These are phyloP conservation scores for Columba livia DNA, from an alignment of 2,113 vertebrate genomes.

Conservation along the genomic window DNA sequence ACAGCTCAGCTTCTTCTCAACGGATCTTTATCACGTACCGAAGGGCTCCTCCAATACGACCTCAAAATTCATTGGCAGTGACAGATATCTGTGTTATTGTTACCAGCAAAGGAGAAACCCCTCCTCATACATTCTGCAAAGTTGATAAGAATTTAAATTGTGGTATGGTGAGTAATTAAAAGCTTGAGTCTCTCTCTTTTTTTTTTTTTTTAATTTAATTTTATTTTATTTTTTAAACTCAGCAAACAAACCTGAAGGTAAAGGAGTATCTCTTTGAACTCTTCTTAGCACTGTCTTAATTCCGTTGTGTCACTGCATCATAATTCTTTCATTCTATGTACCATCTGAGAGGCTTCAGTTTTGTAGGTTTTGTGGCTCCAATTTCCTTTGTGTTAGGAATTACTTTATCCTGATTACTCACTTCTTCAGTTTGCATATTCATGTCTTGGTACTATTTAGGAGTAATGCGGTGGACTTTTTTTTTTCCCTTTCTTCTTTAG, in stretches of 20 bases:
- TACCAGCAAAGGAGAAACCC: slow-evolving; percentile 93
- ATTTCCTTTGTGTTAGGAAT: not conserved
- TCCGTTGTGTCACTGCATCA: not conserved
- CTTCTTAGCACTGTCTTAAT: not conserved
- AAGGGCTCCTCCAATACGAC: slow-evolving; percentile 81
- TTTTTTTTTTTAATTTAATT: not conserved
- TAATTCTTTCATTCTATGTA: not conserved
- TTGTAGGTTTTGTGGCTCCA: not conserved
- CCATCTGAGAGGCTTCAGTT: not conserved
- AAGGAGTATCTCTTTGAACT: not conserved
- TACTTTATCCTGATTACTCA: not conserved
- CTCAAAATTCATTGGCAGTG: slow-evolving; percentile 94
- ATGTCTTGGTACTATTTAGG: not conserved
- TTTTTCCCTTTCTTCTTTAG: not conserved
- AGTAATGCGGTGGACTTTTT: not conserved
- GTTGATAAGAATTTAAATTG: slow-evolving; percentile 98
- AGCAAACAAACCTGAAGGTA: not conserved
- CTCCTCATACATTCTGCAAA: slow-evolving; percentile 97
- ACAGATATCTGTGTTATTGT: slow-evolving; percentile 97
- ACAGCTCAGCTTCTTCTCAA: slow-evolving; percentile 91
- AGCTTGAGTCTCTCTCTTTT: not conserved
- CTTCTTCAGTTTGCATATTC: not conserved
- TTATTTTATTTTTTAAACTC: not conserved
- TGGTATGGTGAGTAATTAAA: slow-evolving; percentile 87
- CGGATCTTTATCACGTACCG: slow-evolving; percentile 96